Conservation (phyloP, 53 echinoderm and acorn worm genomes). For the Mesocentrotus franciscanus region DNA sequence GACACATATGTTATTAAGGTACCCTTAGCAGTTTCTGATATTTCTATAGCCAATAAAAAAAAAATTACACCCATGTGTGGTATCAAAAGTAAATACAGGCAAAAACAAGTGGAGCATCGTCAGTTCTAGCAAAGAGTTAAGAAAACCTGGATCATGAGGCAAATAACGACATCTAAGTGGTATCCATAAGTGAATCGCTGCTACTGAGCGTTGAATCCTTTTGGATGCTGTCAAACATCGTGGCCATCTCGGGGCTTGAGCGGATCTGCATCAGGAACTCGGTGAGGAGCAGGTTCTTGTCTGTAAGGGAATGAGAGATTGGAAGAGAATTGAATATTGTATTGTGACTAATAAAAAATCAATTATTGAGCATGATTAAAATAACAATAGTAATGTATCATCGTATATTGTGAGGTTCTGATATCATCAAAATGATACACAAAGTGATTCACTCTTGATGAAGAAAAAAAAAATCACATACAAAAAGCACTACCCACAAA, state of each 20-base stretch:
- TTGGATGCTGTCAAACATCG: constrained; percentile 99
- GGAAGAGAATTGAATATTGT: background rate
- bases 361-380: too few relatives aligned
- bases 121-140: background rate
- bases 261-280: constrained; percentile 97
- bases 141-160: constrained; percentile 2
- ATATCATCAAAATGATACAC: too few relatives aligned
- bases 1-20: background rate
- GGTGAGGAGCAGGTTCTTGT: constrained; percentile 94
- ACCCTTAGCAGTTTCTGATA: background rate
- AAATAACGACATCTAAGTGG: constrained; percentile 71
- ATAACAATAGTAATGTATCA: too few relatives aligned
- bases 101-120: background rate
- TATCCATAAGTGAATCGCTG: constrained; percentile 94
- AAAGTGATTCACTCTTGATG: too few relatives aligned
- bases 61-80: background rate
- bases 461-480: too few relatives aligned
- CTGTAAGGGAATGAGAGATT: constrained; percentile 57
- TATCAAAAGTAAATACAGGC: constrained; percentile 1
- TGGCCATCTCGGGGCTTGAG: constrained; percentile 95
- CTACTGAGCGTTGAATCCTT: constrained; percentile 87
- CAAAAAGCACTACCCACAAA: too few relatives aligned
- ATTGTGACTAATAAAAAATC: too few relatives aligned
- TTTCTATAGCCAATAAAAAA: background rate
- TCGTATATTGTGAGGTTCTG: too few relatives aligned